Evolutionary conservation across 1,140 invertebrate species (phyloP).

Genomic region (Stegodyphus mimosarum): DNA sequence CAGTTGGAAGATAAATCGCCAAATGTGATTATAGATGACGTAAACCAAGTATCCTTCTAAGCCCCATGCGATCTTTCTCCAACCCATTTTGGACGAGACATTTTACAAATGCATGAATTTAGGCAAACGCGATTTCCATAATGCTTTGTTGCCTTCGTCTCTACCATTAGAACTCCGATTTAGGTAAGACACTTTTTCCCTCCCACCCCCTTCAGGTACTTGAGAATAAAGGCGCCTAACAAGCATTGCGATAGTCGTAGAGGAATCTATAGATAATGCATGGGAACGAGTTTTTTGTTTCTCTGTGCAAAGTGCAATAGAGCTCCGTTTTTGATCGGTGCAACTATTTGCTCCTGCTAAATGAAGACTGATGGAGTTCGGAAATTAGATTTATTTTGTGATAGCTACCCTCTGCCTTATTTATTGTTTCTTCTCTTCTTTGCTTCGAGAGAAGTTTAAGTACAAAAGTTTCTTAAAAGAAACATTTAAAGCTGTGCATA

Average conservation of each 20-base stretch:
- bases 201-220: slow-evolving; percentile 10
- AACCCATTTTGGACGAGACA: slow-evolving; percentile 13
- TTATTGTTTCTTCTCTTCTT: too few relatives aligned
- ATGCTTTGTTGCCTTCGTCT: slow-evolving; percentile 32
- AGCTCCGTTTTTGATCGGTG: slow-evolving; percentile 4
- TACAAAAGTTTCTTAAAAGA: too few relatives aligned
- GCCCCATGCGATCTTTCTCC: slow-evolving; percentile 19
- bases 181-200: slow-evolving; percentile 5
- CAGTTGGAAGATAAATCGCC: too few relatives aligned
- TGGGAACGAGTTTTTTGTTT: slow-evolving; percentile 4
- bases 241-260: neutral
- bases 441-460: too few relatives aligned
- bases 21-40: too few relatives aligned
- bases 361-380: slow-evolving; percentile 54
- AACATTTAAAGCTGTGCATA: neutral
- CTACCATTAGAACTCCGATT: slow-evolving; percentile 52
- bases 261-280: slow-evolving; percentile 54
- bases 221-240: neutral
- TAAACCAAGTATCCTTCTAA: slow-evolving; percentile 24
- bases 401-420: neutral
- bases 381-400: slow-evolving; percentile 49
- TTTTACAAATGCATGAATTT: slow-evolving; percentile 61
- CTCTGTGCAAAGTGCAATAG: slow-evolving; percentile 9
- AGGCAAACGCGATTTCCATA: slow-evolving; percentile 58
- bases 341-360: slow-evolving; percentile 27